phyloP scores from a whole-genome alignment of 2,797 vertebrate genomes.

The Danio kyathit region DNA sequence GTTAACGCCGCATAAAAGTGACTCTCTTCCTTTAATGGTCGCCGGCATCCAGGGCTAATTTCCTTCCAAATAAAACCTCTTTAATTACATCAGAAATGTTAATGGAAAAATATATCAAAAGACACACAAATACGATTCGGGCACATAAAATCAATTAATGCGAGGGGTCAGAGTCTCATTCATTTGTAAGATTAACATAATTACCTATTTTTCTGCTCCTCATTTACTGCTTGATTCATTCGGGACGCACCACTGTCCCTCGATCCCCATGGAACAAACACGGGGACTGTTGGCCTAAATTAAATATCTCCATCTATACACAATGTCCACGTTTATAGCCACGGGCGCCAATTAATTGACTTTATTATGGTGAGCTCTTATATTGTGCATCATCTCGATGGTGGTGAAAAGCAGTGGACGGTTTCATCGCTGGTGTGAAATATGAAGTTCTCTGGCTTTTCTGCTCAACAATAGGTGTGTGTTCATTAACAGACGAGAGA shows the following conservation, averaged over 20 bases:
- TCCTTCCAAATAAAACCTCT: conserved; percentile 71
- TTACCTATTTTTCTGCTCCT: conserved; percentile 83
- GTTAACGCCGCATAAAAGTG: conserved; percentile 59
- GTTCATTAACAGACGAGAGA: conserved; percentile 10
- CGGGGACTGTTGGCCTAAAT: conserved; percentile 78
- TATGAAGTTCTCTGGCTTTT: conserved; percentile 11
- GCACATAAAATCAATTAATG: conserved; percentile 81
- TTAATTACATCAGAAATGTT: conserved; percentile 77
- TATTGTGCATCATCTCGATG: conserved; percentile 40
- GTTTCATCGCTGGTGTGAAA: conserved; percentile 25
- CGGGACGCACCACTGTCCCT: conserved; percentile 74
- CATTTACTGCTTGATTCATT: conserved; percentile 83
- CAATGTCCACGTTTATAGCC: conserved; percentile 56
- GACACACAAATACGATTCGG: conserved; percentile 72
- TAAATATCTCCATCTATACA: conserved; percentile 77
- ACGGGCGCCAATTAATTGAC: conserved; percentile 57
- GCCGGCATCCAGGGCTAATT: conserved; percentile 61
- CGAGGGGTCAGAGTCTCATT: conserved; percentile 79
- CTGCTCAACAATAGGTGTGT: conserved; percentile 4
- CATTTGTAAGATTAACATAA: conserved; percentile 82
- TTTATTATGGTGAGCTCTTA: conserved; percentile 39
- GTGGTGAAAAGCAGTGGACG: neutral
- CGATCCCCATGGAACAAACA: conserved; percentile 74
- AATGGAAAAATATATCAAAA: conserved; percentile 76
- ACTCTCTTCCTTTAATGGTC: conserved; percentile 59